These are phyloP conservation scores for Anas platyrhynchos DNA, from an alignment of 2,113 vertebrate species.

Conservation along the genomic window DNA sequence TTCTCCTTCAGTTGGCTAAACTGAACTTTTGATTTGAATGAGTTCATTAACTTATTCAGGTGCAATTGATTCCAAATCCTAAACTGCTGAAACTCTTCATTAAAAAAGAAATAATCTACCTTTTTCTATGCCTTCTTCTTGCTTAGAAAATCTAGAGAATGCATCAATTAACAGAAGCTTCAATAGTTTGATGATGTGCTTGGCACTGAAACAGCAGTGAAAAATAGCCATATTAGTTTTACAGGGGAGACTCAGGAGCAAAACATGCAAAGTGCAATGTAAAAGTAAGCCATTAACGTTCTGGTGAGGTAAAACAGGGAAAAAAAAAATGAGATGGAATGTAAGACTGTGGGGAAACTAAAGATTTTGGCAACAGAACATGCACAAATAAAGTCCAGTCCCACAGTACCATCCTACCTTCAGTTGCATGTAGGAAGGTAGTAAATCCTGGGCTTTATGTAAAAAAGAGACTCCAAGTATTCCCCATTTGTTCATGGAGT, in stretches of 20 bases:
- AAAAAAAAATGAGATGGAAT: not conserved
- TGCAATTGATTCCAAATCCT: not conserved
- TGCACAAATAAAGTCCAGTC: not conserved
- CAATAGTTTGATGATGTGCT: not conserved
- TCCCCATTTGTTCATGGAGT: not conserved
- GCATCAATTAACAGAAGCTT: not conserved
- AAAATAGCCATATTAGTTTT: not conserved
- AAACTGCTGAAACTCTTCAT: not conserved
- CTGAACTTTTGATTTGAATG: not conserved
- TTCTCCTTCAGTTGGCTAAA: not conserved
- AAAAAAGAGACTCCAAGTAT: not conserved
- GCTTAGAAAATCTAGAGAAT: not conserved
- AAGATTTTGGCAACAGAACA: not conserved
- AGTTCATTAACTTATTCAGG: conserved; percentile 5
- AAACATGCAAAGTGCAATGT: not conserved
- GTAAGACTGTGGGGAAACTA: not conserved
- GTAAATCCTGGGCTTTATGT: not conserved
- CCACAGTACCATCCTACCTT: not conserved
- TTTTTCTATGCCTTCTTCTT: not conserved
- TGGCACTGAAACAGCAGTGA: not conserved
- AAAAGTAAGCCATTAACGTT: not conserved
- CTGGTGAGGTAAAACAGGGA: not conserved
- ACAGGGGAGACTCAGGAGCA: not conserved
- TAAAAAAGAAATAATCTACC: not conserved
- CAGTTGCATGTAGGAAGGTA: not conserved